Percentiles rank a stretch among this genome's conserved stretches.
Evolutionary conservation across 1,140 invertebrate species (phyloP).

Genomic region (Diuraphis noxia): DNA sequence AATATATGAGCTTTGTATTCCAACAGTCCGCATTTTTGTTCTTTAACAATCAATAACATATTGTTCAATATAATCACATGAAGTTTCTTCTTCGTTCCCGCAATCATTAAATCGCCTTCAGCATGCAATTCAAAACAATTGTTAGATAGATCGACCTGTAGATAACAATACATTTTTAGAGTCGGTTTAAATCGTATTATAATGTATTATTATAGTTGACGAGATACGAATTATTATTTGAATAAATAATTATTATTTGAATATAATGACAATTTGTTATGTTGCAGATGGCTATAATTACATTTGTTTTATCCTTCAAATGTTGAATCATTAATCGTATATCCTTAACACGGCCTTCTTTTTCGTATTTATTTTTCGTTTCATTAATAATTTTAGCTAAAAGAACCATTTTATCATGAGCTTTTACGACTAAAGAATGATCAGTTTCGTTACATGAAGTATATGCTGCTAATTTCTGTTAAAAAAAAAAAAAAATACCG

Average conservation of each 20-base stretch:
- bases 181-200: conserved; percentile 5
- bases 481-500: neutral
- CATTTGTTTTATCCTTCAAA: conserved; percentile 46
- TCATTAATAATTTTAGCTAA: conserved; percentile 38
- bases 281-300: neutral
- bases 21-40: conserved; percentile 24
- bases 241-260: conserved; percentile 1
- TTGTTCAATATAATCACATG: conserved; percentile 48
- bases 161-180: conserved; percentile 13
- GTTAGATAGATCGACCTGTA: conserved; percentile 5
- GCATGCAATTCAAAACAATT: conserved; percentile 47
- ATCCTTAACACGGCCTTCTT: conserved; percentile 3
- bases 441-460: neutral
- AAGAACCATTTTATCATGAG: conserved; percentile 32
- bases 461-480: conserved; percentile 31
- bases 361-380: conserved; percentile 49
- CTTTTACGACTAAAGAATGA: neutral
- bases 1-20: conserved; percentile 45
- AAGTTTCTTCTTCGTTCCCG: conserved; percentile 42
- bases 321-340: conserved; percentile 7
- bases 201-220: neutral
- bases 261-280: neutral
- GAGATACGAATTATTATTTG: neutral
- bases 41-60: conserved; percentile 36
- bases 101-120: conserved; percentile 24